A percentile compares a stretch with the other conserved stretches of the same genome.
Evolutionary conservation across 2,888 invertebrate genomes (phyloP).

Genomic region (Drosophila anomalata): DNA sequence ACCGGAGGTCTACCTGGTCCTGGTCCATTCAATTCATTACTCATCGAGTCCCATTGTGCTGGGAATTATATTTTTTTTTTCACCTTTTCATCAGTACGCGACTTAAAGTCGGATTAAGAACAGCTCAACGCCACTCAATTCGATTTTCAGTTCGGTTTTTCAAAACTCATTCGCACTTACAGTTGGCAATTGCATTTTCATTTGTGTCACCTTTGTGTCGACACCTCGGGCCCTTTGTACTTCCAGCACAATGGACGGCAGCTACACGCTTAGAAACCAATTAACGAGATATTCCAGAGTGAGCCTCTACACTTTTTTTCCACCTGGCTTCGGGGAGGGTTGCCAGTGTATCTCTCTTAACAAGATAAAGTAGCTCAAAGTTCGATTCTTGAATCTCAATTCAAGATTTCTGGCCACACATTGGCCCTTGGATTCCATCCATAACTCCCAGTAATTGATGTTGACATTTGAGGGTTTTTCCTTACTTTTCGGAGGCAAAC

Average conservation of each 20-base stretch:
- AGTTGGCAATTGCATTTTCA: slow-evolving; percentile 50
- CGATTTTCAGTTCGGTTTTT: slow-evolving; percentile 37
- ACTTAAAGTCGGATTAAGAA: slow-evolving; percentile 47
- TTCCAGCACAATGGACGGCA: slow-evolving; percentile 48
- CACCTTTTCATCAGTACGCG: slow-evolving; percentile 59
- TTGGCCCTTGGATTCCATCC: slow-evolving; percentile 7
- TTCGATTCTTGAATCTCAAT: background rate
- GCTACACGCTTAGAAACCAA: slow-evolving; percentile 67
- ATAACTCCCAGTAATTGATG: slow-evolving; percentile 64
- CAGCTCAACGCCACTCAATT: slow-evolving; percentile 26
- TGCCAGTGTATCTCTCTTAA: background rate
- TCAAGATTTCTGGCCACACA: too few species aligned
- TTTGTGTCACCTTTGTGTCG: slow-evolving; percentile 54
- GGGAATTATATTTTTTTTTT: slow-evolving; percentile 46
- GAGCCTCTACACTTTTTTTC: slow-evolving; percentile 44
- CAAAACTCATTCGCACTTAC: slow-evolving; percentile 52
- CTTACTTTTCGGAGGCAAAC: slow-evolving; percentile 29
- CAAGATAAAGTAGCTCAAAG: background rate
- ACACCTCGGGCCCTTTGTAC: slow-evolving; percentile 63
- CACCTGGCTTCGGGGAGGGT: slow-evolving; percentile 52
- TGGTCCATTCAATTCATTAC: slow-evolving; percentile 11
- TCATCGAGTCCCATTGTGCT: slow-evolving; percentile 48
- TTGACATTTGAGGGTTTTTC: slow-evolving; percentile 64
- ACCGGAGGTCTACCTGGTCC: background rate
- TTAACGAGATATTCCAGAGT: slow-evolving; percentile 54